Conservation (phyloP, 2,113 vertebrate genomes). For the Psilopogon haemacephalus region DNA sequence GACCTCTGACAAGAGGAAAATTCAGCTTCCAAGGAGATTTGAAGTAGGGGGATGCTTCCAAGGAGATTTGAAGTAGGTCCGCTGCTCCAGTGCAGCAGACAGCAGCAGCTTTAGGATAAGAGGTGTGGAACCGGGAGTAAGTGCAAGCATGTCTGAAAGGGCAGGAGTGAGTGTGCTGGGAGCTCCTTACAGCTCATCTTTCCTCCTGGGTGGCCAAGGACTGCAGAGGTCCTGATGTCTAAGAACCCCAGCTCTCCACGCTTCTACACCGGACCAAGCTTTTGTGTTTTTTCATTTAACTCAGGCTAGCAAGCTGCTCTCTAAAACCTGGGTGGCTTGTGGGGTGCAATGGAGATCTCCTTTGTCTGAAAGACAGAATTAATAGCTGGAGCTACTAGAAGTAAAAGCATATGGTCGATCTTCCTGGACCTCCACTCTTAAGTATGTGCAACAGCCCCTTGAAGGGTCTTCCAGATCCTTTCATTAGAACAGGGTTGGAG, state of each 20-base stretch:
- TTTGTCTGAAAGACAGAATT: background rate
- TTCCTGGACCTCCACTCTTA: background rate
- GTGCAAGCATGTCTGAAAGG: background rate
- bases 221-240: background rate
- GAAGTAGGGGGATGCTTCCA: no score
- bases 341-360: no score
- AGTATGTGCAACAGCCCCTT: rapidly evolving
- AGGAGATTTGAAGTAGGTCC: no score
- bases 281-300: background rate
- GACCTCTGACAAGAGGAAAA: background rate
- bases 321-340: background rate
- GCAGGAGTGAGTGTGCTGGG: rapidly evolving
- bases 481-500: rapidly evolving
- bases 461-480: background rate
- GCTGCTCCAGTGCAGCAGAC: no score
- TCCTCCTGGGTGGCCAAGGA: background rate
- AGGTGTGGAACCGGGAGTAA: background rate
- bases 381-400: background rate
- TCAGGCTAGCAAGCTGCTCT: no score
- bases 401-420: background rate
- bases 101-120: background rate
- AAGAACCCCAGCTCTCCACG: background rate
- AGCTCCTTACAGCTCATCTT: background rate
- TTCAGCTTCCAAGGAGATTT: background rate
- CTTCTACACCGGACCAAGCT: background rate